Percentiles rank a stretch among this genome's conserved stretches.
Conservation (phyloP, 2,888 invertebrate species). For the Epiblema foenella region DNA sequence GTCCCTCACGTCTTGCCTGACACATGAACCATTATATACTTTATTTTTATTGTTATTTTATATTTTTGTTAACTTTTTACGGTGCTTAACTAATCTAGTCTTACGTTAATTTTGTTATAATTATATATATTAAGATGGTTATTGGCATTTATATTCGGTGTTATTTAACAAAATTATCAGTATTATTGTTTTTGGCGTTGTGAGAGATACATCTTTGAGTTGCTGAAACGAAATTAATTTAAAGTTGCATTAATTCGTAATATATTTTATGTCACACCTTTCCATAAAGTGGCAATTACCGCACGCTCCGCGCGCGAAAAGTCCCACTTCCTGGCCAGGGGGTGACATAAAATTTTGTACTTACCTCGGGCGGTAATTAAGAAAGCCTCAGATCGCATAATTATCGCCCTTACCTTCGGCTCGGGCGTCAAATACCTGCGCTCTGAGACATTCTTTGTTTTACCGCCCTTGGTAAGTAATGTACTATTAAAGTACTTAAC, state of each 20-base stretch:
- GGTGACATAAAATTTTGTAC: too few relatives aligned
- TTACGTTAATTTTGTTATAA: slow-evolving; percentile 47
- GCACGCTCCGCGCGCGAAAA: too few relatives aligned
- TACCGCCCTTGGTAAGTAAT: too few relatives aligned
- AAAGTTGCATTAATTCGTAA: not conserved
- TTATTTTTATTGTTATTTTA: slow-evolving; percentile 46
- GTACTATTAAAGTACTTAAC: slow-evolving; percentile 1
- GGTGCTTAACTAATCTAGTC: slow-evolving; percentile 66
- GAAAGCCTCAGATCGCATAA: too few relatives aligned
- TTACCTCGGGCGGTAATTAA: too few relatives aligned
- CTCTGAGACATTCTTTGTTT: too few relatives aligned
- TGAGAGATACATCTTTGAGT: slow-evolving; percentile 27
- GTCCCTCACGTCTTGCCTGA: slow-evolving; percentile 40
- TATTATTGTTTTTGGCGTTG: slow-evolving; percentile 40
- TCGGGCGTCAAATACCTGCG: too few relatives aligned
- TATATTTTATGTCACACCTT: too few relatives aligned
- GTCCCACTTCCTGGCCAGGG: too few relatives aligned
- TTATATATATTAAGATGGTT: slow-evolving; percentile 47
- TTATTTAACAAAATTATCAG: slow-evolving; percentile 43
- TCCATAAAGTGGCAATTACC: too few relatives aligned
- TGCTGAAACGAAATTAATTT: slow-evolving; percentile 6
- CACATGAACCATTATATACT: slow-evolving; percentile 33
- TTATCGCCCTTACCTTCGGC: too few relatives aligned
- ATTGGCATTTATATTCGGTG: slow-evolving; percentile 46
- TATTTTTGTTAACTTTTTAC: slow-evolving; percentile 54